Conservation (phyloP, 2,888 invertebrate genomes). For the Argynnis bischoffii region DNA sequence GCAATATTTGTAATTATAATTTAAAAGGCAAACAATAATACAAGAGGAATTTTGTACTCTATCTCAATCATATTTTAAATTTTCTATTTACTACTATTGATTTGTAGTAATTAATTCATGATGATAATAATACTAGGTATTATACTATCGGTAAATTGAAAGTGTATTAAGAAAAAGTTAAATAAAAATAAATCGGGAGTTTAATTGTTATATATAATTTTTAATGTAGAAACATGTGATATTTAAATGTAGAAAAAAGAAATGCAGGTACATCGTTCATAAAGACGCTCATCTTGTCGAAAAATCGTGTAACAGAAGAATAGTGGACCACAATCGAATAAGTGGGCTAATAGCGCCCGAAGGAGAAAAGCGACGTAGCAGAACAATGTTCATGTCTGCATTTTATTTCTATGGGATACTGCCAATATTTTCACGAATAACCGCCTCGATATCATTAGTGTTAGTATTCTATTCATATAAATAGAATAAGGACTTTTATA, state of each 20-base stretch:
- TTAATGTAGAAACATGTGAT: too few species aligned
- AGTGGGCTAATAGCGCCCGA: constrained; percentile 67
- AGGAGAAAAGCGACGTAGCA: constrained; percentile 31
- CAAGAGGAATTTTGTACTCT: too few species aligned
- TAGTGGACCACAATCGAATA: constrained; percentile 33
- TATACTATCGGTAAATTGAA: too few species aligned
- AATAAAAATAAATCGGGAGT: too few species aligned
- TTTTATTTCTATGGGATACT: constrained; percentile 34
- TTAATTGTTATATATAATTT: too few species aligned
- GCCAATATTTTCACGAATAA: constrained; percentile 17
- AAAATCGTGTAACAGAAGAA: constrained; percentile 22
- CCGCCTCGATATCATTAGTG: constrained; percentile 1
- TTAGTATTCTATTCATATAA: neutral
- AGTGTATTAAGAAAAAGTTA: too few species aligned
- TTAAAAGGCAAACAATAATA: too few species aligned
- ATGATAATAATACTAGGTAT: too few species aligned
- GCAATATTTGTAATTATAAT: too few species aligned
- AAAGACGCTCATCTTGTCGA: constrained; percentile 14
- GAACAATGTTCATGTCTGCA: constrained; percentile 32
- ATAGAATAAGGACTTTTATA: neutral
- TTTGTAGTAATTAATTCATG: too few species aligned
- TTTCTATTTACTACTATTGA: too few species aligned
- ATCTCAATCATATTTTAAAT: too few species aligned
- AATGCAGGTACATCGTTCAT: neutral
- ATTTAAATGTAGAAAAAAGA: neutral